These are phyloP conservation scores for Drosophila jambulina DNA, from an alignment of 1,140 invertebrate genomes.

Conservation along the genomic window DNA sequence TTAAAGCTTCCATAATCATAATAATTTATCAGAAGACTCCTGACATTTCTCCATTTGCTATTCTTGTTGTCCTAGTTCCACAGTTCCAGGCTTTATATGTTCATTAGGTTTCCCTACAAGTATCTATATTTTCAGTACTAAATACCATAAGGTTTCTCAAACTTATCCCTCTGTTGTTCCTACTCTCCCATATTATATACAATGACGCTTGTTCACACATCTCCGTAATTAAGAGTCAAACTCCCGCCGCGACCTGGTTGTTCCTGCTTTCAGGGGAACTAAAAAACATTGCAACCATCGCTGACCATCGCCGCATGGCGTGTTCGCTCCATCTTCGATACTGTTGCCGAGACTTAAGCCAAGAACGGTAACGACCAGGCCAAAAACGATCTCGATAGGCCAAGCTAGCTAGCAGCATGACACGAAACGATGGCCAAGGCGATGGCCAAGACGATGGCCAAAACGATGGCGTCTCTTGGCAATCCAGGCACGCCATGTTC, in stretches of 20 bases:
- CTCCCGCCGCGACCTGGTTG: constrained; percentile 24
- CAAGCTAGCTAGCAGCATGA: constrained; percentile 57
- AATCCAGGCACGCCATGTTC: constrained; percentile 79
- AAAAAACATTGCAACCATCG: background rate
- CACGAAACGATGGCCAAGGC: constrained; percentile 50
- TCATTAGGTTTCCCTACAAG: background rate
- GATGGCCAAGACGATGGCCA: constrained; percentile 16
- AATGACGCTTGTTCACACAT: constrained; percentile 1
- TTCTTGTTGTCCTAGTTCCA: too few species aligned
- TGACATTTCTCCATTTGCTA: background rate
- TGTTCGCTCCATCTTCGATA: constrained; percentile 73
- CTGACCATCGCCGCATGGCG: constrained; percentile 43
- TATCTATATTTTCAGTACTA: background rate
- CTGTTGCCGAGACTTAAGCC: constrained; percentile 26
- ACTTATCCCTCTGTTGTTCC: background rate
- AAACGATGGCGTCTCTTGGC: constrained; percentile 46
- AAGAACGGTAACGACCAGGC: constrained; percentile 72
- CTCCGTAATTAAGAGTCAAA: background rate
- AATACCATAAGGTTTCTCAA: background rate
- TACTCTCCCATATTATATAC: background rate
- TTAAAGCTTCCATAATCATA: background rate
- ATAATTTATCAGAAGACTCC: background rate
- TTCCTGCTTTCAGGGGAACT: background rate
- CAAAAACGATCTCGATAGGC: constrained; percentile 70
- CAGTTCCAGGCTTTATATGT: too few species aligned